Evolutionary conservation across 2,888 invertebrate species (phyloP).

Genomic region (Philhelius pedissequus): DNA sequence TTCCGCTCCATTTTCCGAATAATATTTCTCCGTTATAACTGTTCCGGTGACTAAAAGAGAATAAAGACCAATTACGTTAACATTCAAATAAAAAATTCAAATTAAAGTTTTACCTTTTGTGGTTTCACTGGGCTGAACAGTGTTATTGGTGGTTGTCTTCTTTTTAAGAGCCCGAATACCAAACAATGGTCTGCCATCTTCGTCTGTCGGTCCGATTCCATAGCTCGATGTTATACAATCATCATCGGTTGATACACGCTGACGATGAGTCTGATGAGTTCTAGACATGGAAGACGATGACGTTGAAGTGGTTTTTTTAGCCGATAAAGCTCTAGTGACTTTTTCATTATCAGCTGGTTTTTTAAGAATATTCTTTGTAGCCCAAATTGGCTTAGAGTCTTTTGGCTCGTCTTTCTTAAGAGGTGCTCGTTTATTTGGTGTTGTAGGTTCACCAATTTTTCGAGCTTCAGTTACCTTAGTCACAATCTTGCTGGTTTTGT

Average conservation of each 20-base stretch:
- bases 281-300: slow-evolving; percentile 46
- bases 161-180: slow-evolving; percentile 86
- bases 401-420: slow-evolving; percentile 71
- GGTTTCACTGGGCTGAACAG: slow-evolving; percentile 81
- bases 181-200: slow-evolving; percentile 88
- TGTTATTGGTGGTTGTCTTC: slow-evolving; percentile 73
- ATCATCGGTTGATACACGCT: slow-evolving; percentile 76
- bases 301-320: slow-evolving; percentile 54
- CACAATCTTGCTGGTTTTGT: slow-evolving; percentile 73
- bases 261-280: slow-evolving; percentile 73
- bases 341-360: slow-evolving; percentile 79
- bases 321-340: slow-evolving; percentile 44
- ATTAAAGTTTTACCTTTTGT: slow-evolving; percentile 82
- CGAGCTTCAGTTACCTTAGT: slow-evolving; percentile 66
- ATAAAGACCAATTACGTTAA: background rate
- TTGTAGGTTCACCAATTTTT: slow-evolving; percentile 68
- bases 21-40: slow-evolving; percentile 84
- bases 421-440: slow-evolving; percentile 75
- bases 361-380: slow-evolving; percentile 82
- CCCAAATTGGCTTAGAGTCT: slow-evolving; percentile 83
- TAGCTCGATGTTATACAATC: slow-evolving; percentile 89
- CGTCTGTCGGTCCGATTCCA: slow-evolving; percentile 90
- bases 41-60: slow-evolving; percentile 84
- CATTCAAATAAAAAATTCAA: background rate
- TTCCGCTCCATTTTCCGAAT: slow-evolving; percentile 85